phyloP scores from a whole-genome alignment of 2,113 vertebrate species.

The Channa maculata region DNA sequence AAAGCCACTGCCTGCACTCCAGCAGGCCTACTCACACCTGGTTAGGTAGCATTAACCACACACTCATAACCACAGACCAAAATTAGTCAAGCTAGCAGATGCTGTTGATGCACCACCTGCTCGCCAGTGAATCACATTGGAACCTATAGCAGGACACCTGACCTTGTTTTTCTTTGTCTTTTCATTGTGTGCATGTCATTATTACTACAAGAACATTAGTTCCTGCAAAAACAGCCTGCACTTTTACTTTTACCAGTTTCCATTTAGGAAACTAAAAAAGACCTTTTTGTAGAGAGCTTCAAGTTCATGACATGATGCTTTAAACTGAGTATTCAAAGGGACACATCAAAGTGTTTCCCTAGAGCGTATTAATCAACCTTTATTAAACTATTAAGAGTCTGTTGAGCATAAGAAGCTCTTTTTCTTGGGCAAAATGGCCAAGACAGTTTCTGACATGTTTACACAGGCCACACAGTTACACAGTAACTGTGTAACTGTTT shows the following conservation, averaged over 20 bases:
- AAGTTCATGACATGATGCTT: conserved; percentile 28
- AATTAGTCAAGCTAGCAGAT: conserved; percentile 30
- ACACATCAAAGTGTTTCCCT: conserved; percentile 31
- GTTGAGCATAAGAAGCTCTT: too few species aligned
- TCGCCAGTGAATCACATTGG: conserved; percentile 20
- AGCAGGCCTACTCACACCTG: conserved; percentile 51
- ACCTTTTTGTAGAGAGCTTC: conserved; percentile 16
- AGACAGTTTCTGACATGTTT: too few species aligned
- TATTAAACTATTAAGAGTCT: too few species aligned
- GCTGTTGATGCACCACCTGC: conserved; percentile 39
- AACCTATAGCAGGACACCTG: neutral
- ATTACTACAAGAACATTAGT: too few species aligned
- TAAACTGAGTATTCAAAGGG: conserved; percentile 23
- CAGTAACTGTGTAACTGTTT: too few species aligned
- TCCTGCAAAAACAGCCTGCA: neutral
- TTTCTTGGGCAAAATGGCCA: too few species aligned
- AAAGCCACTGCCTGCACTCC: conserved; percentile 32
- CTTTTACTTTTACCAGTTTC: conserved; percentile 2
- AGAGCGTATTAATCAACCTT: too few species aligned
- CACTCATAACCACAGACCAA: conserved; percentile 35
- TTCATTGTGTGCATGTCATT: neutral
- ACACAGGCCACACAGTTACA: too few species aligned
- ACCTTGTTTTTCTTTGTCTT: neutral
- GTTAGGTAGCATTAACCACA: conserved; percentile 49
- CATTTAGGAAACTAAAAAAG: conserved; percentile 22